Evolutionary conservation across 2,113 vertebrate genomes (phyloP), one percentile per base, ranked within the genome.

Genomic region (Elgaria multicarinata): DNA sequence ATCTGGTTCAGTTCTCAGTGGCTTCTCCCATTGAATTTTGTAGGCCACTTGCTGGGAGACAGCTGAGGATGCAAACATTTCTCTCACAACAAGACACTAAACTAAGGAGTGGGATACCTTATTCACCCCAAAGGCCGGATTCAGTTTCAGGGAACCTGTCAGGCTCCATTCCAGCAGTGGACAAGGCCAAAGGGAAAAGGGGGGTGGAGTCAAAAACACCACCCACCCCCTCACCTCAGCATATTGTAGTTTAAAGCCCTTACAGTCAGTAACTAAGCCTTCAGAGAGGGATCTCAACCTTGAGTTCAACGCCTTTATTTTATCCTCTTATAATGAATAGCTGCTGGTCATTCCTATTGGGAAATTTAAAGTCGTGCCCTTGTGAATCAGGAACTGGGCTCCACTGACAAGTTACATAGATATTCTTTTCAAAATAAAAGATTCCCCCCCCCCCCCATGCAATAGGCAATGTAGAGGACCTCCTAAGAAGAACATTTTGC

Each of bases 311-410:
- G 24, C 46, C 33, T 31, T 64, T 10, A 0, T 79, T 87, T 69
- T 22, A 31, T 28, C 62, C 64, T 13, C 26, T 69, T 6, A 58
- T 62, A 53, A 62, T 6, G 3, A 36, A 85, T n/a, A 74, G 6
- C 50, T 86, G 24, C 46, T 75, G 20, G n/a, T 50, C 66, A 46
- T 55, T 36, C 50, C 39, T 55, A 28, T 62, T 36, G 2, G 33
- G 36, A n/a, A 33, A 0, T 0, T 33, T 28, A 10, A 5, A 26
- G 2, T 24, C 0, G 24, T 42, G 50, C 18, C 71, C 31, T 10
- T 66, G 26, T 31, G 44, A 36, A 55, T 46, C 50, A 39, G n/a
- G 12, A 50, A 3, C 33, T 50, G 33, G 28, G 20, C 42, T 78
- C 39, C 20, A 46, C 36, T 81, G n/a, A 33, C 46, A 62, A 31